phyloP scores from a whole-genome alignment of 2,797 vertebrate species.

The Pagetopsis macropterus region DNA sequence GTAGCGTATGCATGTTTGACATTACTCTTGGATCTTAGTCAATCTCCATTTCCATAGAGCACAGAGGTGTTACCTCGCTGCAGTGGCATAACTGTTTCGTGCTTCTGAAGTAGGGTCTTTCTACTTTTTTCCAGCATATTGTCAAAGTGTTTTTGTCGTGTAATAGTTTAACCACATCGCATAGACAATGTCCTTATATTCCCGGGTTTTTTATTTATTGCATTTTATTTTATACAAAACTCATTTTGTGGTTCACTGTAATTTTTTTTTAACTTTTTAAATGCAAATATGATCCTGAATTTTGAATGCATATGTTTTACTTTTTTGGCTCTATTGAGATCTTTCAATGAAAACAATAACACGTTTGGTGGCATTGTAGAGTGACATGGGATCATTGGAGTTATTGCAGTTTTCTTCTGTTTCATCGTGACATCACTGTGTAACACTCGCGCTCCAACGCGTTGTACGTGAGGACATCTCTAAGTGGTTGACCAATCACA shows the following conservation, averaged over 20 bases:
- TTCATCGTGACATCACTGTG: too few relatives aligned
- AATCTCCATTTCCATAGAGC: conserved; percentile 61
- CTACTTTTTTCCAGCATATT: conserved; percentile 10
- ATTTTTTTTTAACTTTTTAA: conserved; percentile 9
- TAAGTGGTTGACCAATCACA: too few relatives aligned
- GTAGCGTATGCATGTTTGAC: conserved; percentile 68
- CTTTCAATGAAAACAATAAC: too few relatives aligned
- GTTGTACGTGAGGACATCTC: too few relatives aligned
- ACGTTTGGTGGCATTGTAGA: too few relatives aligned
- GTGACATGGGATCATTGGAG: too few relatives aligned
- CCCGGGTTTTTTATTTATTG: conserved; percentile 13
- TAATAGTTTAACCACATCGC: conserved; percentile 20
- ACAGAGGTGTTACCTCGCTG: conserved; percentile 28
- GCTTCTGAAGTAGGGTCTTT: conserved; percentile 15
- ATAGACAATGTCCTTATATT: conserved; percentile 14
- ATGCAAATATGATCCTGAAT: conserved; percentile 32
- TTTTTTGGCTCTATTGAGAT: too few relatives aligned
- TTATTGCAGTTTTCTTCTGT: too few relatives aligned
- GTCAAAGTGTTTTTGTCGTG: conserved; percentile 33
- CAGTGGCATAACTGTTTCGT: conserved; percentile 30
- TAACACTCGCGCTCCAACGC: too few relatives aligned
- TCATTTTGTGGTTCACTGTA: conserved; percentile 27
- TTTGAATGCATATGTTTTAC: not conserved
- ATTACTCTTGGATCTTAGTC: conserved; percentile 61
- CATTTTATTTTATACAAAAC: conserved; percentile 4